Evolutionary conservation across 1,140 invertebrate species (phyloP), one percentile per base, ranked within the genome.

Genomic region (Vanessa atalanta): DNA sequence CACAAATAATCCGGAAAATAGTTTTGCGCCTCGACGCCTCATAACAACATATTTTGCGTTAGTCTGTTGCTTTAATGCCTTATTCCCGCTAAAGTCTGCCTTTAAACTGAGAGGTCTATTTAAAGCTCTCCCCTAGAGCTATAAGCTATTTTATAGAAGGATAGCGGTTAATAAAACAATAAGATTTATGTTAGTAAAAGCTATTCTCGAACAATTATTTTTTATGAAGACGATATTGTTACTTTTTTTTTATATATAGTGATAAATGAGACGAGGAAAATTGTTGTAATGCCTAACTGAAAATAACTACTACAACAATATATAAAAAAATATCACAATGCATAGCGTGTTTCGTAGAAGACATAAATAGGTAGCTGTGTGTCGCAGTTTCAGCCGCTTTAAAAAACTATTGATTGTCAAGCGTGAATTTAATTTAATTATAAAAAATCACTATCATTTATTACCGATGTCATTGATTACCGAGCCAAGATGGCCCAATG

Each of bases 1-100:
- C 78, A 84, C 78, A 88, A 88, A 88, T 88, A 88, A 87, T 86
- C 78, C 78, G 79, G 72, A 77, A 84, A 84, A 88, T 85, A 86
- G 83, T 85, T 87, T 78, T 79, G 73, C 79, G 77, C 79, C 80
- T 72, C 77, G 75, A 75, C 77, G 83, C 79, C 75, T 87, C 80
- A 84, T 88, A 88, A 87, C 83, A 88, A 82, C 80, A 86, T 83
- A 81, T 85, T 88, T 85, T 73, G 75, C 79, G 77, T 77, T 78
- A 79, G 77, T 77, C 76, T 83, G 79, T 79, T 83, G 79, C 76
- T 80, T 80, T 76, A 79, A 80, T 75, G 66, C 69, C 77, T 78
- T 79, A 78, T 81, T 73, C 81, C 65, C 71, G 77, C 72, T 72
- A 78, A 82, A 84, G 77, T 84, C 78, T 53, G 53, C 68, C 73